Conservation (phyloP, 2,797 vertebrate genomes). For the Ispidina picta region DNA sequence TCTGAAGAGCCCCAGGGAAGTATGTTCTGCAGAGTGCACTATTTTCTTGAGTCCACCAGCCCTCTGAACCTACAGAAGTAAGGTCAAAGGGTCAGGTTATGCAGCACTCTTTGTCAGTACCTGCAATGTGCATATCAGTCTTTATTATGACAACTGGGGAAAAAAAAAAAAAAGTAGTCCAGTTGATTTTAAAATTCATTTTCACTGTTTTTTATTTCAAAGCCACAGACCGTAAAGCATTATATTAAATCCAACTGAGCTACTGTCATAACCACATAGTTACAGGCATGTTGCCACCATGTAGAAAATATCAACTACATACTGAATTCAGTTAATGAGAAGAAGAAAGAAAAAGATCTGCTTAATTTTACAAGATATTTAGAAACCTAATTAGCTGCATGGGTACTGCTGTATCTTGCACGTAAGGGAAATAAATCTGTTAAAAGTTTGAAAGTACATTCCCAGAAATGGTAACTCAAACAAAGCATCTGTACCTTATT, state of each 20-base stretch:
- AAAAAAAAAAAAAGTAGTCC: not conserved
- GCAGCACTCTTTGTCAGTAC: not conserved
- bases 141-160: not conserved
- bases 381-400: not conserved
- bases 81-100: not conserved
- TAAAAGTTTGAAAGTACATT: not conserved
- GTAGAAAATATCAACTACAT: not conserved
- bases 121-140: not conserved
- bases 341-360: not conserved
- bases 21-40: not conserved
- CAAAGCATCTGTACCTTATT: not conserved
- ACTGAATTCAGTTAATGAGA: not conserved
- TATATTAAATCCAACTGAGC: not conserved
- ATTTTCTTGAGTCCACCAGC: not conserved
- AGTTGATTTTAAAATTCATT: not conserved
- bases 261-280: not conserved
- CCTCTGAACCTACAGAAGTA: not conserved
- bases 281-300: not conserved
- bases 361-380: not conserved
- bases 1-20: not conserved
- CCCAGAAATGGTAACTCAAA: not conserved
- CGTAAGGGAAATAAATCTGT: not conserved
- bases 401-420: not conserved
- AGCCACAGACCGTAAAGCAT: not conserved
- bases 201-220: not conserved